Base-by-base conservation (phyloP, 2,888 invertebrate genomes). In the Zygogramma bicolorata region DNA sequence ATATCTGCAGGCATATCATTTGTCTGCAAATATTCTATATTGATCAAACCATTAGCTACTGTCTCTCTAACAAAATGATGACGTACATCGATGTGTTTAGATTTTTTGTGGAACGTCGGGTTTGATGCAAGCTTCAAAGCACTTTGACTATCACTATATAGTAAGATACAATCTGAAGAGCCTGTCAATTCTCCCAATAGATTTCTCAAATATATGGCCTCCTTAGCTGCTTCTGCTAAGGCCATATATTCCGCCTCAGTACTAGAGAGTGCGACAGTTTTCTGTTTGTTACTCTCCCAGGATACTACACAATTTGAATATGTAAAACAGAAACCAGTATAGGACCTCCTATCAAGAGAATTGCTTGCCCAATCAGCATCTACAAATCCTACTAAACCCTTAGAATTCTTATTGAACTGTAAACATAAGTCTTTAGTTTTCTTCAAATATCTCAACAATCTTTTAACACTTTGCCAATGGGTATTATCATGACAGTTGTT, bases 1-100 rank as follows among this genome's bases (percentile, higher is more conserved):
- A 67, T 58, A 67, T 67, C 67, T 38, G 67, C 67, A 58, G 59
- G 58, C 67, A 67, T 67, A 22, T 57, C 53, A 34, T 57, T 46
- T 38, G 57, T 65, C 22, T 34, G 34, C 34, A 57, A 65, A 65
- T 67, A 59, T 67, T 59, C 59, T 3, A 15, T 58, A n/a, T 1
- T 67, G 13, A 67, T 67, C 20, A 58, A 20, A 58, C 25, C 42
- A 67, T 58, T 67, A 3, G 58, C 22, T 58, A 67, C 40, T 0
- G 67, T 59, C 25, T 65, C 65, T 27, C 65, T 53, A 3, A 58
- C 22, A 5, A 58, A 58, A 58, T 58, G 58, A 58, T 58, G 58
- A 20, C 22, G 58, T 15, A 58, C 31, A 58, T 58, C 58, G 3
- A 57, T 57, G 27, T 57, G 27, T 15, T 40, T 40, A 13, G 40